Evolutionary conservation across 2,888 invertebrate species (phyloP).

Genomic region (Candidula unifasciata): DNA sequence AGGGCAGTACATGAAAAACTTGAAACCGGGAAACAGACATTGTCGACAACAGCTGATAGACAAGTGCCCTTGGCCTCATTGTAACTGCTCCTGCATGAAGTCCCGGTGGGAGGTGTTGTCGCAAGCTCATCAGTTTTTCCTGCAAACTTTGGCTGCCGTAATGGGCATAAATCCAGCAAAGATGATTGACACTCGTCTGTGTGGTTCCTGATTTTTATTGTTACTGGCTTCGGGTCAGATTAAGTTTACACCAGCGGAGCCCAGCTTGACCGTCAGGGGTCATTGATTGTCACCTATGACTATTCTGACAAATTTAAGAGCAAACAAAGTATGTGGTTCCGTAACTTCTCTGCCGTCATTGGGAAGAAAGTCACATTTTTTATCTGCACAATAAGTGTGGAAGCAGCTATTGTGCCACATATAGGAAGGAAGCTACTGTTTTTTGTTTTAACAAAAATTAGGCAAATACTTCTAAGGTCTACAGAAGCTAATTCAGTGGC

Average conservation of each 20-base stretch:
- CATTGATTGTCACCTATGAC: background rate
- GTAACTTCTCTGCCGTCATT: too few relatives aligned
- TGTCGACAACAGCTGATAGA: slow-evolving; percentile 85
- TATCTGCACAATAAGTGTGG: too few relatives aligned
- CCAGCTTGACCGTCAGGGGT: background rate
- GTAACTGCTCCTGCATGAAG: slow-evolving; percentile 87
- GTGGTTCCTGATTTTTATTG: slow-evolving; percentile 52
- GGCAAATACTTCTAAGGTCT: too few relatives aligned
- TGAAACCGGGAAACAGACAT: slow-evolving; percentile 23
- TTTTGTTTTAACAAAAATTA: too few relatives aligned
- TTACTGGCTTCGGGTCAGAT: background rate
- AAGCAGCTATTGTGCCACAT: too few relatives aligned
- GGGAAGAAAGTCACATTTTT: too few relatives aligned
- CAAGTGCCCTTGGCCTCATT: slow-evolving; percentile 95
- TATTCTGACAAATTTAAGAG: too few relatives aligned
- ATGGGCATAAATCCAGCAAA: slow-evolving; percentile 58
- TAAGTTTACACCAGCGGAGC: background rate
- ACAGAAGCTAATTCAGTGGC: too few relatives aligned
- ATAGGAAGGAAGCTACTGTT: too few relatives aligned
- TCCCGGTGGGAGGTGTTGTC: slow-evolving; percentile 58
- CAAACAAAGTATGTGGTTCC: too few relatives aligned
- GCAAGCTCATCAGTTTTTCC: slow-evolving; percentile 56
- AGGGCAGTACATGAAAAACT: background rate
- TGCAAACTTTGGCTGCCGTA: slow-evolving; percentile 55
- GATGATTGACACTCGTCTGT: slow-evolving; percentile 55